Percentiles rank a stretch among this genome's conserved stretches.
These are phyloP conservation scores for Scolopax rusticola DNA, from an alignment of 2,797 vertebrate species.

Conservation along the genomic window DNA sequence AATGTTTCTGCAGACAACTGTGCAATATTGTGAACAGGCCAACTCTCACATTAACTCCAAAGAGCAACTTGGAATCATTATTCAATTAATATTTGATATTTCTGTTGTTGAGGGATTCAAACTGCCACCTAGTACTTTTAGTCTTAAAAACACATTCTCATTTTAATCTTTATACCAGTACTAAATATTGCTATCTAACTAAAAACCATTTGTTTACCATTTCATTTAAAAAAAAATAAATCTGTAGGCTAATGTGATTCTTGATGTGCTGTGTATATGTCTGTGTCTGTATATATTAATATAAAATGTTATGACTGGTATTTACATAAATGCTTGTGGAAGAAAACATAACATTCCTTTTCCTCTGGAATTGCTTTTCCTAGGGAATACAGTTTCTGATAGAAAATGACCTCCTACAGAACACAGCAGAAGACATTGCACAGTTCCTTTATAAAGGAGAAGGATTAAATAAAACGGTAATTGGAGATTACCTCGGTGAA, in stretches of 20 bases:
- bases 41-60: background rate
- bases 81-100: background rate
- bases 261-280: background rate
- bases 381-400: constrained; percentile 96
- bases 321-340: background rate
- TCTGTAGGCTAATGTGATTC: background rate
- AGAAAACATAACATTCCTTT: background rate
- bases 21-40: background rate
- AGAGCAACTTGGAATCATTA: background rate
- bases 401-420: constrained; percentile 95
- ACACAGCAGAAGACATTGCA: constrained; percentile 93
- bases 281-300: background rate
- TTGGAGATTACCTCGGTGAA: constrained; percentile 97
- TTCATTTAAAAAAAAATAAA: background rate
- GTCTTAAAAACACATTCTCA: background rate
- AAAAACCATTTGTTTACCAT: background rate
- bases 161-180: background rate
- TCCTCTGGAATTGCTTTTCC: constrained; percentile 14
- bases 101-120: background rate
- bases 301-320: background rate
- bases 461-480: constrained; percentile 97
- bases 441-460: constrained; percentile 98
- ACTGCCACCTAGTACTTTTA: constrained; percentile 7
- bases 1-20: background rate
- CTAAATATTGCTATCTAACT: background rate